These are phyloP conservation scores for Dendroctonus valens DNA, from an alignment of 1,140 invertebrate genomes.

Conservation along the genomic window DNA sequence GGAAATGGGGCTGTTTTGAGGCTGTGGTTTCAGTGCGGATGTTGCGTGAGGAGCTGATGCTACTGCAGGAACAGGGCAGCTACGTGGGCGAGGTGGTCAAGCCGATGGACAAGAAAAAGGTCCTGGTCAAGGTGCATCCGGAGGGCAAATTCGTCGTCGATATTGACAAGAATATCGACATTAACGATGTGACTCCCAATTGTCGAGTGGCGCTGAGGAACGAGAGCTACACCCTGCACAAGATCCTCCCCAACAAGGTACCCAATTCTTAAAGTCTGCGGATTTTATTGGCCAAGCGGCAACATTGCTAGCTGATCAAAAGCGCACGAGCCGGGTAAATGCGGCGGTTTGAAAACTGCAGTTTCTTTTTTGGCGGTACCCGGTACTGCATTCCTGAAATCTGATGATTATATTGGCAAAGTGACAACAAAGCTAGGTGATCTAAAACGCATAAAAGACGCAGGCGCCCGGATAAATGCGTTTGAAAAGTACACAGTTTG, in stretches of 20 bases:
- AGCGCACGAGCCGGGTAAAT: too few relatives aligned
- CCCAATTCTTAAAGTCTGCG: too few relatives aligned
- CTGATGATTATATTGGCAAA: too few relatives aligned
- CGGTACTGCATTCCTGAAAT: too few relatives aligned
- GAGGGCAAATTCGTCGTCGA: conserved; percentile 99
- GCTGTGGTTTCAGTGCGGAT: conserved; percentile 75
- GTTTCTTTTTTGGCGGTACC: too few relatives aligned
- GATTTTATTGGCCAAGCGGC: too few relatives aligned
- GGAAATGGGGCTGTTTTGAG: not conserved
- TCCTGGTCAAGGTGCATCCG: conserved; percentile 98
- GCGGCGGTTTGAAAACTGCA: too few relatives aligned
- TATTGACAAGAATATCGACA: conserved; percentile 99
- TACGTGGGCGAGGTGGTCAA: conserved; percentile 99
- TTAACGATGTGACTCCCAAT: conserved; percentile 97
- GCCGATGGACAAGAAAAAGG: conserved; percentile 99
- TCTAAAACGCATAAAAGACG: too few relatives aligned
- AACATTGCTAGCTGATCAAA: too few relatives aligned
- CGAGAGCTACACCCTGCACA: conserved; percentile 98
- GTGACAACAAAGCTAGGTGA: too few relatives aligned
- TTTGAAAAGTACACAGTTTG: too few relatives aligned
- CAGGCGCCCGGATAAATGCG: too few relatives aligned
- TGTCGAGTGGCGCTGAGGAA: conserved; percentile 96
- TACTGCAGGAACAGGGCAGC: conserved; percentile 98
- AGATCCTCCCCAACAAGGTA: conserved; percentile 97
- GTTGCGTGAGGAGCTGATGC: conserved; percentile 95